Evolutionary conservation across 1,140 invertebrate species (phyloP).

Genomic region (Galendromus occidentalis): DNA sequence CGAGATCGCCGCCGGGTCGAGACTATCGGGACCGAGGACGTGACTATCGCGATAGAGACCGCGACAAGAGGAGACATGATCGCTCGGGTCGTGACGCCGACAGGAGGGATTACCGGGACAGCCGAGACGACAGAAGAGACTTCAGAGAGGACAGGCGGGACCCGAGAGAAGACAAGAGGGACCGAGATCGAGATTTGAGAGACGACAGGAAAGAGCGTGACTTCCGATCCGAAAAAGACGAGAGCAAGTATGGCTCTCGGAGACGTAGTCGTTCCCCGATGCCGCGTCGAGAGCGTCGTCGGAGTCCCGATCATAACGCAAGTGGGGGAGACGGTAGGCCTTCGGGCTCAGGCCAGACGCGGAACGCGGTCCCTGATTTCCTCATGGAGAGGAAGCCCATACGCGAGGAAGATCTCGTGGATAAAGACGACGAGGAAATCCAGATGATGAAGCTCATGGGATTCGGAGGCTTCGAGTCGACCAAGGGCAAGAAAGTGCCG

Average conservation of each 20-base stretch:
- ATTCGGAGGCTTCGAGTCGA: constrained; percentile 79
- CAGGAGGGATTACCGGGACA: neutral
- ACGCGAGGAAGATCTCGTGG: constrained; percentile 47
- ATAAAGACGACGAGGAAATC: constrained; percentile 70
- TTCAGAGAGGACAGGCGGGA: too few relatives aligned
- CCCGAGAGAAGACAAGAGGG: neutral
- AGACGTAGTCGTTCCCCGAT: too few relatives aligned
- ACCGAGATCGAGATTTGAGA: neutral
- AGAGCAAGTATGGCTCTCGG: too few relatives aligned
- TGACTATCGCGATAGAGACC: neutral
- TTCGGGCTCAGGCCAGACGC: neutral
- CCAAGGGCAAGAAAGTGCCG: constrained; percentile 73
- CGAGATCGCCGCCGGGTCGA: neutral
- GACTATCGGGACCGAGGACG: neutral
- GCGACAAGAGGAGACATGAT: neutral
- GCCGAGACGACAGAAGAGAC: neutral
- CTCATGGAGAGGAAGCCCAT: constrained; percentile 20
- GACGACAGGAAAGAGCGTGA: neutral
- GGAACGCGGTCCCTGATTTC: constrained; percentile 19
- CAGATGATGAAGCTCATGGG: constrained; percentile 94
- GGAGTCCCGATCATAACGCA: neutral
- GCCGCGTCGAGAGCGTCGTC: neutral
- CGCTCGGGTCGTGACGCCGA: neutral
- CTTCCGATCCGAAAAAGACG: too few relatives aligned
- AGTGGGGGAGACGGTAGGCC: neutral